Base-by-base conservation (phyloP, 1,140 invertebrate species). In the Mizuhopecten yessoensis region DNA sequence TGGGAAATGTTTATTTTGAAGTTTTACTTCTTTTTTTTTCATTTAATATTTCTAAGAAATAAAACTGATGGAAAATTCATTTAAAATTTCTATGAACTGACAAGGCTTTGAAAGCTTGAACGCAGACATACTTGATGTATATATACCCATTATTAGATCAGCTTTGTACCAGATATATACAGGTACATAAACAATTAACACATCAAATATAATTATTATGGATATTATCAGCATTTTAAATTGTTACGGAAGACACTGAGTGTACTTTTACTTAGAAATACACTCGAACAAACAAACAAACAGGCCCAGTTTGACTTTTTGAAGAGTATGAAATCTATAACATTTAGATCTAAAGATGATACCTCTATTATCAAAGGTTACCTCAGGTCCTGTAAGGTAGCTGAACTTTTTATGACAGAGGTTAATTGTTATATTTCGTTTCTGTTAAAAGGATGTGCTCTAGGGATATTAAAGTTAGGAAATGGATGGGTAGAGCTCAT, bases 401-500 rank as follows among this genome's bases (percentile, higher is more conserved):
- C 23, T 75, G 57, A 75, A 75, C 57, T 75, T 75, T 75, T 75
- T 75, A 75, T 75, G 57, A 75, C 17, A 75, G 57, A 7, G 7
- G 57, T 75, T 75, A 75, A 75, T 75, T 75, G 57, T 5, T 75
- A 75, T 75, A 29, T 75, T 75, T 75, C 57, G 29, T 75, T 75
- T 75, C 5, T n/a, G 29, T 29, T 75, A 75, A 75, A 75, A 75
- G 57, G 57, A 75, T 75, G 57, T 75, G 57, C 57, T 75, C 57
- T 75, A 75, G 57, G 57, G 57, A 75, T 23, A 75, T 75, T 75
- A 75, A 75, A 75, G n/a, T 75, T 75, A 29, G 57, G 57, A 75
- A 75, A 75, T 75, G 57, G 57, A 75, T 29, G n/a, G 57, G n/a
- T 75, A 75, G 10, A 13, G 42, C 42, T 45, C 17, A 75, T 75